phyloP scores from a whole-genome alignment of 2,797 vertebrate genomes.

The Fundulus diaphanus region DNA sequence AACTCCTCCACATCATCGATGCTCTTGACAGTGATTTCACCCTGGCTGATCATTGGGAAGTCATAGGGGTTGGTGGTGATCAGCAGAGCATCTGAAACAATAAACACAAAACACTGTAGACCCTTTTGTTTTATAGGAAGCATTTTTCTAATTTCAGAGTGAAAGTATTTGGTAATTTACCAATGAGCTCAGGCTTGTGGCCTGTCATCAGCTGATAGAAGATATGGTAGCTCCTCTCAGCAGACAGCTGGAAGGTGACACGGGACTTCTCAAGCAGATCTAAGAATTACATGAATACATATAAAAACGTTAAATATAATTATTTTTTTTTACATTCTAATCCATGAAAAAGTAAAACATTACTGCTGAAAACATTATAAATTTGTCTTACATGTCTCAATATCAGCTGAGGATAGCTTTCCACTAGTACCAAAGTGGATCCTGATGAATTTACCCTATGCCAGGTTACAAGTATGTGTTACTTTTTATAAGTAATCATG shows the following conservation, averaged over 20 bases:
- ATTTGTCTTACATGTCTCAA: conserved; percentile 10
- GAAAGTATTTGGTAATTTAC: conserved; percentile 19
- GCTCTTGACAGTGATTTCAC: conserved; percentile 88
- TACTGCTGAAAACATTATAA: not conserved
- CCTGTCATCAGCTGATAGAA: conserved; percentile 91
- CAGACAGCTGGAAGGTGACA: conserved; percentile 89
- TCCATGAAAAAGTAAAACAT: not conserved
- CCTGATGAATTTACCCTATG: conserved; percentile 26
- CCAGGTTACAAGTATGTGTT: not conserved
- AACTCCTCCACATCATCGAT: conserved; percentile 89
- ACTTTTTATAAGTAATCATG: too few species aligned
- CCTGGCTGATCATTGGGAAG: conserved; percentile 87
- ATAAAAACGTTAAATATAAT: too few species aligned
- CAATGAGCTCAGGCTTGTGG: conserved; percentile 85
- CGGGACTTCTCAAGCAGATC: conserved; percentile 86
- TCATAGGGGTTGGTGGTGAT: conserved; percentile 91
- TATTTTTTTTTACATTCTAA: not conserved
- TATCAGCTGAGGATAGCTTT: conserved; percentile 58
- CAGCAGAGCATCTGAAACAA: conserved; percentile 68
- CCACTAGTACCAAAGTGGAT: conserved; percentile 37
- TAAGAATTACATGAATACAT: not conserved
- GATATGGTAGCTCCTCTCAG: conserved; percentile 91
- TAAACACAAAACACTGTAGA: not conserved
- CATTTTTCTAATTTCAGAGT: not conserved
- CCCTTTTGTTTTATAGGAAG: not conserved